phyloP scores from a whole-genome alignment of 2,113 vertebrate species.

The Amazona guildingii region DNA sequence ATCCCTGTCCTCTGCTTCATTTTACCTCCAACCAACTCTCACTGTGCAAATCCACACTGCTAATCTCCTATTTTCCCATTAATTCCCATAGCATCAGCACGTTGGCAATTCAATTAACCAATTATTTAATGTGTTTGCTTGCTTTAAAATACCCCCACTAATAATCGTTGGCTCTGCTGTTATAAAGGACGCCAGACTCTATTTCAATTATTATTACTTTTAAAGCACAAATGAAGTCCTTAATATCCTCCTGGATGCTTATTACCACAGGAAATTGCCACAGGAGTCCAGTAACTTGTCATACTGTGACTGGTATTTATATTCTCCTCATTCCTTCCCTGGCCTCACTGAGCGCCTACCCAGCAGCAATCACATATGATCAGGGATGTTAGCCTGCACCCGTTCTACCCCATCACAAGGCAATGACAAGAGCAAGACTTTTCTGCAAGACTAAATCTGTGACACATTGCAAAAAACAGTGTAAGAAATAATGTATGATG shows the following conservation, averaged over 20 bases:
- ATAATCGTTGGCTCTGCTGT: neutral
- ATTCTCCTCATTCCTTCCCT: neutral
- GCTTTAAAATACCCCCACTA: neutral
- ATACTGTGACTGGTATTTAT: neutral
- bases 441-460: neutral
- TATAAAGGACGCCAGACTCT: conserved; percentile 1
- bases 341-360: accelerated
- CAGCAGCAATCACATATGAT: neutral
- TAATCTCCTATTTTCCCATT: neutral
- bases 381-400: neutral
- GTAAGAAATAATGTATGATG: neutral
- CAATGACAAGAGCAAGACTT: neutral
- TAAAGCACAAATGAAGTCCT: conserved; percentile 14
- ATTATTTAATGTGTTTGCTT: conserved; percentile 27
- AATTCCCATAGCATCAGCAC: neutral
- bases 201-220: conserved; percentile 50
- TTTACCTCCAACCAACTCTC: neutral
- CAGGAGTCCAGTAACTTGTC: neutral
- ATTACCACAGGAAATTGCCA: conserved; percentile 19
- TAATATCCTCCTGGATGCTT: conserved; percentile 11
- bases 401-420: neutral
- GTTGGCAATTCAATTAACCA: conserved; percentile 24
- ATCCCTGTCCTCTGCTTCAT: neutral
- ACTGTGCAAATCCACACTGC: neutral
- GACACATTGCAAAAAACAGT: neutral